phyloP scores from a whole-genome alignment of 2,888 invertebrate genomes.

The Chironomus tentans region DNA sequence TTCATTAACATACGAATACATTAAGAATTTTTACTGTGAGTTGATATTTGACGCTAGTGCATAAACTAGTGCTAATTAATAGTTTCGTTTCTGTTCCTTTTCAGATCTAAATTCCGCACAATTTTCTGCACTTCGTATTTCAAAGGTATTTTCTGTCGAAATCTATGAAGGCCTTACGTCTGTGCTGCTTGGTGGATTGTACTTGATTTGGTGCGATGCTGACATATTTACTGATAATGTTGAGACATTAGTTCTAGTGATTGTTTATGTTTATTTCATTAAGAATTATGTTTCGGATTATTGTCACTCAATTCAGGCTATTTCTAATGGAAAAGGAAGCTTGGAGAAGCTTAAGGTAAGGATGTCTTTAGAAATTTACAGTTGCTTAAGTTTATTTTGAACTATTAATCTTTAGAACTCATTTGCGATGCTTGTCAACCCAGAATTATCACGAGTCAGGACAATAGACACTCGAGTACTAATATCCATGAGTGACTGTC shows the following conservation, averaged over 20 bases:
- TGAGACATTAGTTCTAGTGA: conserved; percentile 19
- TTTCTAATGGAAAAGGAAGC: conserved; percentile 5
- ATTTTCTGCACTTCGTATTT: background rate
- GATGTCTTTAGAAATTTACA: background rate
- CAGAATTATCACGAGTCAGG: conserved; percentile 22
- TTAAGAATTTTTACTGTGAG: conserved; percentile 21
- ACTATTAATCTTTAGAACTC: background rate
- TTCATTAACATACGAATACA: conserved; percentile 13
- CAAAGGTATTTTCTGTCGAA: conserved; percentile 1
- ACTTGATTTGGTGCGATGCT: conserved; percentile 28
- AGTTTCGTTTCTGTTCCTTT: background rate
- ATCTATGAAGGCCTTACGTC: conserved; percentile 26
- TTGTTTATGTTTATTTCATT: conserved; percentile 27
- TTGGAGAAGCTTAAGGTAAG: conserved; percentile 25
- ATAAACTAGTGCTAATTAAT: background rate
- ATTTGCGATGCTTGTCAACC: conserved; percentile 1
- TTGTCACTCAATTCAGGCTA: conserved; percentile 17
- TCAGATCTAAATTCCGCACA: conserved; percentile 21
- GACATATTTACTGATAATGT: conserved; percentile 25
- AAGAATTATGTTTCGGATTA: conserved; percentile 17
- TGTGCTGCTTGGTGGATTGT: conserved; percentile 26
- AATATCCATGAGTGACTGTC: conserved; percentile 9
- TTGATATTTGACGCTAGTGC: background rate
- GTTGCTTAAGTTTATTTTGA: too few relatives aligned
- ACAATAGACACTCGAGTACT: conserved; percentile 25